Percentiles rank a stretch among this genome's conserved stretches.
Evolutionary conservation across 2,888 invertebrate species (phyloP).

Genomic region (Brachyptera risi): DNA sequence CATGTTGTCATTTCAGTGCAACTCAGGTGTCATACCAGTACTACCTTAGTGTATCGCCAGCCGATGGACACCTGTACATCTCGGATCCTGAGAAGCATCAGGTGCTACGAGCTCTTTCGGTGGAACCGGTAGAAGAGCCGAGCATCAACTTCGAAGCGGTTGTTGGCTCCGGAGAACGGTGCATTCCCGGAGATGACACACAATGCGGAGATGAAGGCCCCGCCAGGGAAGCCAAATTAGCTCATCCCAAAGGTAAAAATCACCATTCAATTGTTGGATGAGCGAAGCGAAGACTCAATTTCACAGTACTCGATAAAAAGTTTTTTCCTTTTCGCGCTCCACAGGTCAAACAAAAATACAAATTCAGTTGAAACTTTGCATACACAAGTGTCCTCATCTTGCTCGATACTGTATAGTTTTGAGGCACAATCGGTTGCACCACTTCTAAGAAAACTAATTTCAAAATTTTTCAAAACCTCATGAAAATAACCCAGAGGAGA

Average conservation of each 20-base stretch:
- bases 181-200: slow-evolving; percentile 88
- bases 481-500: too few species aligned
- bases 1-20: slow-evolving; percentile 64
- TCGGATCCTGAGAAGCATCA: slow-evolving; percentile 94
- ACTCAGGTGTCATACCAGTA: slow-evolving; percentile 97
- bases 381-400: too few species aligned
- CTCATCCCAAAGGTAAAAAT: slow-evolving; percentile 87
- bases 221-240: slow-evolving; percentile 84
- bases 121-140: slow-evolving; percentile 79
- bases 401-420: too few species aligned
- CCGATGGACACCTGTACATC: slow-evolving; percentile 92
- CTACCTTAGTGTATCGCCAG: slow-evolving; percentile 92
- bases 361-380: too few species aligned
- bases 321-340: too few species aligned
- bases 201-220: slow-evolving; percentile 95
- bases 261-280: too few species aligned
- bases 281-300: too few species aligned
- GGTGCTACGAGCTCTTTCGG: slow-evolving; percentile 70
- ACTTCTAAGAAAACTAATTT: too few species aligned
- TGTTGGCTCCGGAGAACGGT: slow-evolving; percentile 88
- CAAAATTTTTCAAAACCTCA: too few species aligned
- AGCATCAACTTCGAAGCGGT: slow-evolving; percentile 78
- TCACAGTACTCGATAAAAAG: slow-evolving; percentile 22
- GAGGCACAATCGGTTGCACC: too few species aligned
- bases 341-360: too few species aligned